Conservation (phyloP, 1,140 invertebrate species). For the Papilio xuthus region DNA sequence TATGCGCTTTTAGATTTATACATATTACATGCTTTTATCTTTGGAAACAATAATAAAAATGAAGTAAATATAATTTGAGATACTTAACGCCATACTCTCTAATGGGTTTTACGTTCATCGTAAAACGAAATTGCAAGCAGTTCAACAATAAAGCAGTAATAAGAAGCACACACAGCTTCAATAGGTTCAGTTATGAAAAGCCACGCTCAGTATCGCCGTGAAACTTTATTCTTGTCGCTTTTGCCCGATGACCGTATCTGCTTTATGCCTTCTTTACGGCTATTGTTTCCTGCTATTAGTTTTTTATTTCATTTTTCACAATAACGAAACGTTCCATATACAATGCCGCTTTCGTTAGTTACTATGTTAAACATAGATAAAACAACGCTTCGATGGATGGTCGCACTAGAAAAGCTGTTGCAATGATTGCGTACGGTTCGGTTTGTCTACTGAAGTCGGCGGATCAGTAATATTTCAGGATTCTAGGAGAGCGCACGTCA, state of each 20-base stretch:
- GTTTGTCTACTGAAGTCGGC: conserved; percentile 47
- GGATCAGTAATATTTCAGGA: conserved; percentile 67
- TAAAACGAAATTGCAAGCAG: conserved; percentile 34
- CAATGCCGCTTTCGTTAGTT: conserved; percentile 41
- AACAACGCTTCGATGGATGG: conserved; percentile 50
- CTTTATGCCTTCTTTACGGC: conserved; percentile 54
- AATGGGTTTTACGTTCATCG: conserved; percentile 31
- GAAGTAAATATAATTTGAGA: conserved; percentile 6
- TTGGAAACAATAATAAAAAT: neutral
- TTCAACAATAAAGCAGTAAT: conserved; percentile 36
- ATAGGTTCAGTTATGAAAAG: conserved; percentile 45
- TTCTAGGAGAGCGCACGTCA: conserved; percentile 53
- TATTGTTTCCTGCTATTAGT: conserved; percentile 55
- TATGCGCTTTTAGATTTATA: neutral
- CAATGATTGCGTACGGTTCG: conserved; percentile 41
- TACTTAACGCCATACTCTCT: conserved; percentile 19
- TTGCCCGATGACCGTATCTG: conserved; percentile 51
- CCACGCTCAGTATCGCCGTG: conserved; percentile 42
- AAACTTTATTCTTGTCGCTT: conserved; percentile 50
- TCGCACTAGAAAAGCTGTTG: conserved; percentile 39
- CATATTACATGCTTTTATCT: neutral
- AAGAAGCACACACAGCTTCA: conserved; percentile 29
- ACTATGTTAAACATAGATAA: neutral
- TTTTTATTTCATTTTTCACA: conserved; percentile 41
- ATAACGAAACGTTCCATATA: conserved; percentile 41